Evolutionary conservation across 2,113 vertebrate species (phyloP).

Genomic region (Nettapus auritus): DNA sequence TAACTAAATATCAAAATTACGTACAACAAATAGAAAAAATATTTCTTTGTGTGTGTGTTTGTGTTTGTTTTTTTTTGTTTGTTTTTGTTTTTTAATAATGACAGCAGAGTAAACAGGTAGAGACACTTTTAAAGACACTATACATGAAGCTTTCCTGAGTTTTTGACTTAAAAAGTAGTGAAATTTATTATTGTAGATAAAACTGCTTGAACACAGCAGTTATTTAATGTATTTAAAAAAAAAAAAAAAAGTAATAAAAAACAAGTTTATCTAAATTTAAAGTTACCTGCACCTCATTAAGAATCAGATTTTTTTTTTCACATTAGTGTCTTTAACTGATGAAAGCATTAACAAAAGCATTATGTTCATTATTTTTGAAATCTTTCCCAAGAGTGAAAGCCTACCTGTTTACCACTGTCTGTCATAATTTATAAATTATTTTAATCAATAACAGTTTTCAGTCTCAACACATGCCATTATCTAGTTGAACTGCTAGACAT

Average conservation of each 20-base stretch:
- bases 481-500: slow-evolving; percentile 47
- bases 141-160: not conserved
- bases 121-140: not conserved
- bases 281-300: not conserved
- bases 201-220: not conserved
- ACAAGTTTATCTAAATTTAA: not conserved
- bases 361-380: not conserved
- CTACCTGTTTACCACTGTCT: slow-evolving; percentile 67
- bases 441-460: slow-evolving; percentile 62
- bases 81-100: not conserved
- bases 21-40: slow-evolving; percentile 26
- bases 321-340: not conserved
- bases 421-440: slow-evolving; percentile 15
- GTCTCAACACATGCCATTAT: slow-evolving; percentile 52
- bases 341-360: not conserved
- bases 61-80: too few species aligned
- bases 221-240: not conserved
- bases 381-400: not conserved
- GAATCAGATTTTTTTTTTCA: not conserved
- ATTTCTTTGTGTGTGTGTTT: not conserved
- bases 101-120: slow-evolving; percentile 61
- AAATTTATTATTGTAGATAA: not conserved
- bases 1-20: not conserved
- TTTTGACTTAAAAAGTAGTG: not conserved
- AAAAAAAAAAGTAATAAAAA: not conserved